Percentiles rank a stretch among this genome's conserved stretches.
These are phyloP conservation scores for Stichopus horrens DNA, from an alignment of 53 echinoderm and acorn worm species.

Conservation along the genomic window DNA sequence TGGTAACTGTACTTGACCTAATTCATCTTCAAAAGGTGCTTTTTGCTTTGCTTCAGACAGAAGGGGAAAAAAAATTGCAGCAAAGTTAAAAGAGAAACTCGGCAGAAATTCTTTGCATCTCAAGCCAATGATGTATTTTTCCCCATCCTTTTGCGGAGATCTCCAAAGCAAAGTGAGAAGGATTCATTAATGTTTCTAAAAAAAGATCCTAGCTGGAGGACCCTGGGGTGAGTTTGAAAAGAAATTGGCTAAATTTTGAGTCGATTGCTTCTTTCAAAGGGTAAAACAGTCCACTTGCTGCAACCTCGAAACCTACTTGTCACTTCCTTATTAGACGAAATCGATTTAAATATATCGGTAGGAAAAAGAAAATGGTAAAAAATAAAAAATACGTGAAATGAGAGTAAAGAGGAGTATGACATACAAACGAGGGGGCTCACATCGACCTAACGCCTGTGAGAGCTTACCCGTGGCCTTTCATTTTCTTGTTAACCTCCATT, in stretches of 20 bases:
- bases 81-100: neutral
- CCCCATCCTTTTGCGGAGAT: neutral
- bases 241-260: conserved; percentile 33
- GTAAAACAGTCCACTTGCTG: neutral
- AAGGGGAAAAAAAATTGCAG: neutral
- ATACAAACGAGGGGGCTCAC: neutral
- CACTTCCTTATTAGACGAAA: conserved; percentile 29
- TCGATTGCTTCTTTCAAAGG: neutral
- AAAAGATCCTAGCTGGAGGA: conserved; percentile 12
- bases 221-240: conserved; percentile 25
- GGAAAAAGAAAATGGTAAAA: neutral
- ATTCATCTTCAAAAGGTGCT: conserved; percentile 18
- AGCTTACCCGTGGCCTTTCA: conserved; percentile 5
- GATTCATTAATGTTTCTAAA: conserved; percentile 41
- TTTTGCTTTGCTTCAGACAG: neutral
- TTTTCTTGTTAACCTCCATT: conserved; percentile 39
- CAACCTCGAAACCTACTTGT: conserved; percentile 43
- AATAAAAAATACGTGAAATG: neutral
- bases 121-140: neutral
- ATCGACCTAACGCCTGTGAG: conserved; percentile 1
- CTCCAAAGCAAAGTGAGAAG: neutral
- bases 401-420: too few relatives aligned
- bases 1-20: conserved; percentile 6
- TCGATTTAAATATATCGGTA: neutral
- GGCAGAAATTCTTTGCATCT: neutral